A percentile compares a stretch with the other conserved stretches of the same genome.
Evolutionary conservation across 1,140 invertebrate species (phyloP).

Genomic region (Druon quercuslanigerum): DNA sequence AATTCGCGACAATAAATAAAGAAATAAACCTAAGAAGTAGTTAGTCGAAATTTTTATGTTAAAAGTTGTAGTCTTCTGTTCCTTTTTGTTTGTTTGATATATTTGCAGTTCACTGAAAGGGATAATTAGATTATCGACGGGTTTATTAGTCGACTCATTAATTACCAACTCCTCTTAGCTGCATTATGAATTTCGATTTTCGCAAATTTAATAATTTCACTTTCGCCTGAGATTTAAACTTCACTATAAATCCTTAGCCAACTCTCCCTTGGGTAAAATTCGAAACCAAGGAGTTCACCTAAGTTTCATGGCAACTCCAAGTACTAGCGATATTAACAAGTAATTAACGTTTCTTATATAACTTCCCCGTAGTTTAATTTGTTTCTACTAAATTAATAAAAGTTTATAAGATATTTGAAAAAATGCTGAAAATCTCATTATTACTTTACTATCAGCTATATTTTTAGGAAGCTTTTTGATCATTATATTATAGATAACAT

Average conservation of each 20-base stretch:
- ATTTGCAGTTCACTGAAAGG: not conserved
- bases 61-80: not conserved
- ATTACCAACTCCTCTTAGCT: constrained; percentile 13
- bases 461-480: too few species aligned
- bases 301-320: constrained; percentile 1
- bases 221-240: constrained; percentile 23
- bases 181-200: constrained; percentile 10
- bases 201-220: constrained; percentile 26
- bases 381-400: not conserved
- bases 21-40: too few species aligned
- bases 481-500: too few species aligned
- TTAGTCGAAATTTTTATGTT: not conserved
- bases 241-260: constrained; percentile 10
- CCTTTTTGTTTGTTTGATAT: not conserved
- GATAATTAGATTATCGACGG: constrained; percentile 5
- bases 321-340: not conserved
- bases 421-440: too few species aligned
- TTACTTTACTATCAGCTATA: too few species aligned
- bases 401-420: not conserved
- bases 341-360: constrained; percentile 22
- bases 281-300: not conserved
- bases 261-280: not conserved
- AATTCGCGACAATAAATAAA: too few species aligned
- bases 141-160: constrained; percentile 13
- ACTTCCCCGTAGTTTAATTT: constrained; percentile 2